phyloP scores from a whole-genome alignment of 2,888 invertebrate genomes.

The Agrochola lychnidis region DNA sequence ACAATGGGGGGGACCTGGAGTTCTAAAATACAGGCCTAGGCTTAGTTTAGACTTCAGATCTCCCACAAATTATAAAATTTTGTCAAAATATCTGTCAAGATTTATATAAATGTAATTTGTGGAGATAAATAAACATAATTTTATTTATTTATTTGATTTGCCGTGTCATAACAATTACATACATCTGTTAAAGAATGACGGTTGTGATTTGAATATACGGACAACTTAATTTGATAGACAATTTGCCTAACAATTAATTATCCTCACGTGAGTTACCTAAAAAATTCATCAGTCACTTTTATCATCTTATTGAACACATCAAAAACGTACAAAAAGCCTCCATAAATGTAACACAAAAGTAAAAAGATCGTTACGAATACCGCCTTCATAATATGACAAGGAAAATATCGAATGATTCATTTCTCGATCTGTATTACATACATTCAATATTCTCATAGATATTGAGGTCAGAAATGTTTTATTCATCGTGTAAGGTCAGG shows the following conservation, averaged over 20 bases:
- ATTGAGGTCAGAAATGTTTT: slow-evolving; percentile 73
- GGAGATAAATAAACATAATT: no score
- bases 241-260: background rate
- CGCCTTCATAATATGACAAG: slow-evolving; percentile 56
- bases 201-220: background rate
- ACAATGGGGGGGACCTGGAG: no score
- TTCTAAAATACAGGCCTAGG: no score
- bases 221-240: no score
- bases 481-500: slow-evolving; percentile 73
- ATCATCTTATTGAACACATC: background rate
- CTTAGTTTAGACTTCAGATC: no score
- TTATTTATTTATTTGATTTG: no score
- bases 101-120: no score
- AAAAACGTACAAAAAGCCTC: slow-evolving; percentile 9
- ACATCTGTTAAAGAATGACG: no score
- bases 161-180: background rate
- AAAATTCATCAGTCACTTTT: background rate
- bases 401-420: slow-evolving; percentile 65
- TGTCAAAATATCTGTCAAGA: no score
- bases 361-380: slow-evolving; percentile 62
- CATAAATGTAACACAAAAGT: slow-evolving; percentile 44
- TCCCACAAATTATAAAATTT: no score
- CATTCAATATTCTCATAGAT: slow-evolving; percentile 65
- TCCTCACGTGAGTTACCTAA: no score
- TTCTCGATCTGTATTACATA: slow-evolving; percentile 56